phyloP scores from a whole-genome alignment of 2,797 vertebrate genomes.

The Ciconia nigra region DNA sequence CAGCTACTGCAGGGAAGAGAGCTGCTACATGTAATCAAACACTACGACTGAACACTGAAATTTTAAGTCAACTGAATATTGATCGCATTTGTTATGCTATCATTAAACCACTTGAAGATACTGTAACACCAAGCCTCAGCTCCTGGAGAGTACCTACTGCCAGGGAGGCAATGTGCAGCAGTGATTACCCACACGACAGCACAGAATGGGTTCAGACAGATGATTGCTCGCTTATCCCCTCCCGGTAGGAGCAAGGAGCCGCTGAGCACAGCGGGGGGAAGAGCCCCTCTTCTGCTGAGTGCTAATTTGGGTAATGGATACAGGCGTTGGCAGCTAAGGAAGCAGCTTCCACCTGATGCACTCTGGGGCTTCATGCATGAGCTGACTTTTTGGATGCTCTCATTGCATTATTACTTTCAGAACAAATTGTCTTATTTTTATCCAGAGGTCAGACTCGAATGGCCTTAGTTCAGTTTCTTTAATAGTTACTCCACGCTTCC shows the following conservation, averaged over 20 bases:
- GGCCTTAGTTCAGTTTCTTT: neutral
- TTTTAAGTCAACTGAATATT: neutral
- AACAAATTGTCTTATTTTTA: neutral
- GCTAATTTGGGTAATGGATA: slow-evolving; percentile 1
- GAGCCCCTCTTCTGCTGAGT: neutral
- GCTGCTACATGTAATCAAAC: neutral
- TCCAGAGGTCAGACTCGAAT: neutral
- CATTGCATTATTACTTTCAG: neutral
- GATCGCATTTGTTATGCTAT: neutral
- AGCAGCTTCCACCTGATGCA: neutral
- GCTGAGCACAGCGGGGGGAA: neutral
- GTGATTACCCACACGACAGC: neutral
- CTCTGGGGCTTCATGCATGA: neutral
- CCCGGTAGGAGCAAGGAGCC: neutral
- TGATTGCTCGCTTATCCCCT: neutral
- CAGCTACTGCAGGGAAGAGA: neutral
- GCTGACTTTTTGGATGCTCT: neutral
- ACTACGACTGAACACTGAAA: neutral
- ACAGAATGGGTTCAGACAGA: neutral
- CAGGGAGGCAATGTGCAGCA: neutral
- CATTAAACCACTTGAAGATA: neutral
- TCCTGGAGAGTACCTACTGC: neutral
- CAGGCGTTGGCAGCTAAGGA: neutral
- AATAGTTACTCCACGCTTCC: neutral
- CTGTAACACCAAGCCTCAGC: neutral